Conservation (phyloP, 2,888 invertebrate species). For the Hymenopus coronatus region DNA sequence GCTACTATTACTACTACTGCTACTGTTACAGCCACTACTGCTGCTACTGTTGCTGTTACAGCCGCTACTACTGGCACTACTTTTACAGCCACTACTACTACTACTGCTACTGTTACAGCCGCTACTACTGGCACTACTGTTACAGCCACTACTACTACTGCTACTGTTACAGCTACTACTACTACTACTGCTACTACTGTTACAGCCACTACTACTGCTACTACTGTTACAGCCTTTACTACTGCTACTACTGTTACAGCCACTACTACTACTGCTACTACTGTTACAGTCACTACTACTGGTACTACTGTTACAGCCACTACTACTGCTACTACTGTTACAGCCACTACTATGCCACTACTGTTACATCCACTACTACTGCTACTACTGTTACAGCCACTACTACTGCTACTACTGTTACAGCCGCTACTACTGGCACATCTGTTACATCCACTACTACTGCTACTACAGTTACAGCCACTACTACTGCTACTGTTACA, state of each 20-base stretch:
- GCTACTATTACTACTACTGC: conserved; percentile 17
- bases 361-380: too few relatives aligned
- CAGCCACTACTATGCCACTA: too few relatives aligned
- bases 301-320: conserved; percentile 3
- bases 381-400: conserved; percentile 13
- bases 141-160: conserved; percentile 18
- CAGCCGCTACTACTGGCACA: conserved; percentile 15
- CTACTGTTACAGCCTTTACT: not conserved
- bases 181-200: conserved; percentile 17
- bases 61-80: too few relatives aligned
- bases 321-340: conserved; percentile 5
- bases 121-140: conserved; percentile 16
- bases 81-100: conserved; percentile 6
- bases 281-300: conserved; percentile 7
- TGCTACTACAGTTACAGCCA: too few relatives aligned
- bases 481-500: too few relatives aligned
- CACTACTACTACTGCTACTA: conserved; percentile 13
- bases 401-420: conserved; percentile 18
- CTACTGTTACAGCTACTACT: conserved; percentile 1
- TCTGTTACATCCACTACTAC: conserved; percentile 15
- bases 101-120: conserved; percentile 16
- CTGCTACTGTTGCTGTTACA: conserved; percentile 6
- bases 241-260: conserved; percentile 1
- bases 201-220: not conserved
- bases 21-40: conserved; percentile 15